These are phyloP conservation scores for Clepsis dumicolana DNA, from an alignment of 2,888 invertebrate species.

Conservation along the genomic window DNA sequence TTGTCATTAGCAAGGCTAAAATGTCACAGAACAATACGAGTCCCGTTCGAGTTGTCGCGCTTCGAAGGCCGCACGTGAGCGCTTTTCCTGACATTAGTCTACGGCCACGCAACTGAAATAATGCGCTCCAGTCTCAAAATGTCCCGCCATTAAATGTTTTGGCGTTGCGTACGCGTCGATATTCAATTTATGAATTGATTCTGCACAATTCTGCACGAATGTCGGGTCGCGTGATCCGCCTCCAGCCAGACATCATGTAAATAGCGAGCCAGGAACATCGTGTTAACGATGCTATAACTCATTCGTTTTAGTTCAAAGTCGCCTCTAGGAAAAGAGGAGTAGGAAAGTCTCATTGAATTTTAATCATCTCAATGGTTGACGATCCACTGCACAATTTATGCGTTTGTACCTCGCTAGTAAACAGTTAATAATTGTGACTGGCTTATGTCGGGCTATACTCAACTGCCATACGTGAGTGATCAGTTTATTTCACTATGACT, in stretches of 20 bases:
- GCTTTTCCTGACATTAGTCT: slow-evolving; percentile 74
- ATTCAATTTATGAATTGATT: slow-evolving; percentile 25
- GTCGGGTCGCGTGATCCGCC: slow-evolving; percentile 17
- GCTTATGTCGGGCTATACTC: too few species aligned
- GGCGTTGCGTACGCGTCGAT: slow-evolving; percentile 24
- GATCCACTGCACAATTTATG: too few species aligned
- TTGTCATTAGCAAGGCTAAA: slow-evolving; percentile 83
- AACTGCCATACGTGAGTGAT: too few species aligned
- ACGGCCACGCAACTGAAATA: slow-evolving; percentile 75
- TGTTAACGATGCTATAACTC: slow-evolving; percentile 1
- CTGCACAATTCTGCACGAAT: slow-evolving; percentile 10
- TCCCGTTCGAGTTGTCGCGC: slow-evolving; percentile 61
- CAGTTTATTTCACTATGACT: too few species aligned
- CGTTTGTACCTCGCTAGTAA: too few species aligned
- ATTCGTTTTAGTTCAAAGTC: neutral
- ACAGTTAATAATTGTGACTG: too few species aligned
- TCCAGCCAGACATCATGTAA: slow-evolving; percentile 14
- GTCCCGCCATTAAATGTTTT: slow-evolving; percentile 33
- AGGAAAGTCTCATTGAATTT: too few species aligned
- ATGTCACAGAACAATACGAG: slow-evolving; percentile 85
- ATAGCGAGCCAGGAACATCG: neutral
- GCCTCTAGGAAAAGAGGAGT: neutral
- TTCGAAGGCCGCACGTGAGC: slow-evolving; percentile 59
- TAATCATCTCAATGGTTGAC: too few species aligned
- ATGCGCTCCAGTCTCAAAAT: slow-evolving; percentile 54